A percentile compares a stretch with the other conserved stretches of the same genome.
Evolutionary conservation across 2,113 vertebrate species (phyloP).

Genomic region (Colossoma macropomum): DNA sequence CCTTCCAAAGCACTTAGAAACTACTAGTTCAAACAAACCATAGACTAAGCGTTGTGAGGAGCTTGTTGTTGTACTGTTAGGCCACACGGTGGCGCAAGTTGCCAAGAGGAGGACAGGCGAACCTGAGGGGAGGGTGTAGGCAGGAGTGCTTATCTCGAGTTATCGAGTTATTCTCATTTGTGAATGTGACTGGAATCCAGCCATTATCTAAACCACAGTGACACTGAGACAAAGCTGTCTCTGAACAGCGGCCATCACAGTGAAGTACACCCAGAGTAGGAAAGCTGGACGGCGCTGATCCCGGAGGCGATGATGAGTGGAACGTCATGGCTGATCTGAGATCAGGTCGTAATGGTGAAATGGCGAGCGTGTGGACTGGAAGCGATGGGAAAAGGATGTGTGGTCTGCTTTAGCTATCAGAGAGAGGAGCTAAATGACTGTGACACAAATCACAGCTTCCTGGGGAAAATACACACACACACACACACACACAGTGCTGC

Average conservation of each 20-base stretch:
- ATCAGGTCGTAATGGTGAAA: not conserved
- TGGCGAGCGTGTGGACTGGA: not conserved
- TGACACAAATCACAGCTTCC: not conserved
- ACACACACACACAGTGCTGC: not conserved
- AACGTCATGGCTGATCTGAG: not conserved
- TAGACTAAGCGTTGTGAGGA: no score
- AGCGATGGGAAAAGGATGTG: not conserved
- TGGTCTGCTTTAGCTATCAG: not conserved
- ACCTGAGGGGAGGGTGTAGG: not conserved
- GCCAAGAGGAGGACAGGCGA: not conserved
- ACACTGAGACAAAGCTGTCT: no score
- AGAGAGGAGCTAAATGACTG: not conserved
- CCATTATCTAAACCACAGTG: no score
- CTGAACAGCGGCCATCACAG: not conserved
- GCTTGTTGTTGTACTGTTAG: no score
- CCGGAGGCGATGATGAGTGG: not conserved
- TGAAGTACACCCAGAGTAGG: no score
- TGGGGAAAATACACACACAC: not conserved
- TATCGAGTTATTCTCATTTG: not conserved
- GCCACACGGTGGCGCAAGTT: conserved; percentile 23
- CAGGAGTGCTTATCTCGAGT: not conserved
- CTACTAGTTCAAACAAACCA: no score
- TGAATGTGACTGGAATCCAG: not conserved
- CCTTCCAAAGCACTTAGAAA: no score
- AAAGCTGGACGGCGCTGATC: no score